Percentiles rank a stretch among this genome's conserved stretches.
Conservation (phyloP, 2,888 invertebrate species). For the Chrysolina americana region DNA sequence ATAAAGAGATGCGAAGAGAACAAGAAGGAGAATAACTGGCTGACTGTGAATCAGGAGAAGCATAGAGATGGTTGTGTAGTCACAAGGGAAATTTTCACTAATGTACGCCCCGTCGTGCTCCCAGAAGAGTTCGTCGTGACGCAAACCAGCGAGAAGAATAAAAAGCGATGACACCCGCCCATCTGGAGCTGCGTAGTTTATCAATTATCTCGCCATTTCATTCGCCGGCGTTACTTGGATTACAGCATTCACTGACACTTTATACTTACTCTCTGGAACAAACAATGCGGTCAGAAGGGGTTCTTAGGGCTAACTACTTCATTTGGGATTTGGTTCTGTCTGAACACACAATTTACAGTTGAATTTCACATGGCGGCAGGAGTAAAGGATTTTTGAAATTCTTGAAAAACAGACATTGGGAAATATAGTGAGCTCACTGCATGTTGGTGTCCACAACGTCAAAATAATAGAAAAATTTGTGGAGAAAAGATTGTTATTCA, state of each 20-base stretch:
- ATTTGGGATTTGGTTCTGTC: no score
- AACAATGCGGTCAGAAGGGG: not conserved
- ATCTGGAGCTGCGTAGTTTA: constrained; percentile 32
- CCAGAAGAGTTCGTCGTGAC: constrained; percentile 42
- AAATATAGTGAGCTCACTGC: no score
- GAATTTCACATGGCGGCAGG: no score
- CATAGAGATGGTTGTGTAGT: constrained; percentile 54
- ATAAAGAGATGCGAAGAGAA: constrained; percentile 30
- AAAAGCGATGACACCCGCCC: constrained; percentile 27
- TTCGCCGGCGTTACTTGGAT: constrained; percentile 57
- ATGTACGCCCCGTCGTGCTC: constrained; percentile 58
- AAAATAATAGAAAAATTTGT: no score
- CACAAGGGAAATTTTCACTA: constrained; percentile 68
- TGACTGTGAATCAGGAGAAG: constrained; percentile 64
- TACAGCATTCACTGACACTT: constrained; percentile 52
- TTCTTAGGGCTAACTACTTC: not conserved
- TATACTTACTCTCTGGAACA: constrained; percentile 5
- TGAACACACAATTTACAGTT: no score
- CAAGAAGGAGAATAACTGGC: constrained; percentile 50
- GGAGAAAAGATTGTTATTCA: no score
- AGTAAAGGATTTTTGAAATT: no score
- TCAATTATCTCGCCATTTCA: constrained; percentile 63
- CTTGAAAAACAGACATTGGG: no score
- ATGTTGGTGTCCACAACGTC: no score
- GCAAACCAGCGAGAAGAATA: constrained; percentile 32